Percentiles rank a stretch among this genome's conserved stretches.
Evolutionary conservation across 2,113 vertebrate genomes (phyloP).

Genomic region (Lampris megalopsis): DNA sequence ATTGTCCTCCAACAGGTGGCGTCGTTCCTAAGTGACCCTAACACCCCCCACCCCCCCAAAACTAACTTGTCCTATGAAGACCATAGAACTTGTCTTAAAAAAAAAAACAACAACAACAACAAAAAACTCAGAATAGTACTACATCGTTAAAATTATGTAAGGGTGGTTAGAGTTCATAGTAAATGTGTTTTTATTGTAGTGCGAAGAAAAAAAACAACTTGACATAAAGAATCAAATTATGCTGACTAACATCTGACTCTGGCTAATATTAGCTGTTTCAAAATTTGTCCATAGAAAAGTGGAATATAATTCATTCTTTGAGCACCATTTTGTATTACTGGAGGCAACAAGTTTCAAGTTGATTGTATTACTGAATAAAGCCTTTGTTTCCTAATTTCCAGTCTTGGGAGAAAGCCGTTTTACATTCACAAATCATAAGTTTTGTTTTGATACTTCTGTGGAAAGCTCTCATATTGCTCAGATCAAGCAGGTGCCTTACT

Average conservation of each 20-base stretch:
- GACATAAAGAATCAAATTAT: slow-evolving; percentile 1
- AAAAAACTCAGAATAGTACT: neutral
- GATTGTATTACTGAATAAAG: slow-evolving; percentile 3
- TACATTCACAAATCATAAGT: neutral
- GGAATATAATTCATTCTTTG: slow-evolving; percentile 16
- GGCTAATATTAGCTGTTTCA: neutral
- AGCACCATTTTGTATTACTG: neutral
- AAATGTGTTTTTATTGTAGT: slow-evolving; percentile 24
- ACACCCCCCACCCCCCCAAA: slow-evolving; percentile 32
- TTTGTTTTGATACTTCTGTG: slow-evolving; percentile 6
- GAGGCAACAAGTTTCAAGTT: slow-evolving; percentile 14
- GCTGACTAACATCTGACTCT: neutral
- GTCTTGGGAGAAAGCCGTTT: neutral
- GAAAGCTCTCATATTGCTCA: slow-evolving; percentile 13
- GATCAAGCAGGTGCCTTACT: neutral
- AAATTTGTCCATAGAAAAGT: slow-evolving; percentile 27
- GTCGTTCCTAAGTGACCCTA: slow-evolving; percentile 68
- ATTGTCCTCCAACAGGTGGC: slow-evolving; percentile 81
- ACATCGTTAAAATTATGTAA: slow-evolving; percentile 43
- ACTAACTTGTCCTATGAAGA: slow-evolving; percentile 24
- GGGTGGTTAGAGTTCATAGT: slow-evolving; percentile 46
- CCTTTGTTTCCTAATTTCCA: neutral
- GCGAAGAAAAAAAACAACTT: slow-evolving; percentile 31
- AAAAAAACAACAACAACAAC: too few species aligned
- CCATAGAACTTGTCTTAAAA: slow-evolving; percentile 24